A percentile compares a stretch with the other conserved stretches of the same genome.
These are phyloP conservation scores for Amphimallon solstitiale DNA, from an alignment of 2,888 invertebrate species.

Conservation along the genomic window DNA sequence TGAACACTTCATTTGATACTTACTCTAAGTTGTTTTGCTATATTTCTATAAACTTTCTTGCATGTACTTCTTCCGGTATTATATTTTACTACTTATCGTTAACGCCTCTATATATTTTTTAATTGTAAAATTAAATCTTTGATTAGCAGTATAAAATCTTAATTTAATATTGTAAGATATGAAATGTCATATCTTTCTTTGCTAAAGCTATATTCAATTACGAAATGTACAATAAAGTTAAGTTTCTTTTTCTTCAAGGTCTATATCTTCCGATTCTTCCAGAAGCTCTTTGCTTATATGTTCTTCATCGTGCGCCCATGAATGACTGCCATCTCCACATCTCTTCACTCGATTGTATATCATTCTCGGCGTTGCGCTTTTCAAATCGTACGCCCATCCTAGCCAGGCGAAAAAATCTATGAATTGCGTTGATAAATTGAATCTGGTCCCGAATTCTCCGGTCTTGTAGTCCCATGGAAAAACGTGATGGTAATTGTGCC, in stretches of 20 bases:
- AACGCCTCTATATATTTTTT: no score
- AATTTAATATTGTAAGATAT: no score
- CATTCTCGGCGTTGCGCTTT: constrained; percentile 70
- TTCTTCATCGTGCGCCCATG: constrained; percentile 74
- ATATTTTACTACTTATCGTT: not conserved
- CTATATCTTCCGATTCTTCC: constrained; percentile 67
- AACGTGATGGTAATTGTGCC: constrained; percentile 87
- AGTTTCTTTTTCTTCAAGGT: constrained; percentile 56
- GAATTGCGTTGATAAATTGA: constrained; percentile 81
- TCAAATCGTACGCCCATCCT: constrained; percentile 86
- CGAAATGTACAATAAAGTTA: not conserved
- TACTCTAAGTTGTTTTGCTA: no score
- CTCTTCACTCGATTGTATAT: constrained; percentile 67
- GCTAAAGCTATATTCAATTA: no score
- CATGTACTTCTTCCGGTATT: not conserved
- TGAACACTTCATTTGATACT: constrained; percentile 14
- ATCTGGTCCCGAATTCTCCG: constrained; percentile 65
- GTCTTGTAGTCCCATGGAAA: constrained; percentile 71
- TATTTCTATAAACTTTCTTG: no score
- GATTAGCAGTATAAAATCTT: no score
- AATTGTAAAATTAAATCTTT: no score
- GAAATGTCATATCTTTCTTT: no score
- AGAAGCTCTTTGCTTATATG: constrained; percentile 69
- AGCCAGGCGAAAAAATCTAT: constrained; percentile 82
- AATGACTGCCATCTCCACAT: constrained; percentile 70